phyloP scores from a whole-genome alignment of 2,113 vertebrate genomes.

The Ageneiosus marmoratus region DNA sequence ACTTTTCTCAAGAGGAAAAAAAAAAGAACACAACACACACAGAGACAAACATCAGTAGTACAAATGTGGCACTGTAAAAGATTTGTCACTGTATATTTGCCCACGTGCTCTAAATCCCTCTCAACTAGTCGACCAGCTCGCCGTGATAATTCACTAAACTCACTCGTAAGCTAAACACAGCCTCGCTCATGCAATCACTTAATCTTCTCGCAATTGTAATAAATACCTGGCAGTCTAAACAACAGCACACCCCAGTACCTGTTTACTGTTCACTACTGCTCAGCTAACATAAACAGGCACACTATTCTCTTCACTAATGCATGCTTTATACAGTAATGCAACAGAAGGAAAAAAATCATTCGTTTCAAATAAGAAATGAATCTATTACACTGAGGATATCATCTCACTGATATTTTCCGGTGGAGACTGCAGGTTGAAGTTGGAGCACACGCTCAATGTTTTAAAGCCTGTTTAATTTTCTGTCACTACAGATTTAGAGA shows the following conservation, averaged over 20 bases:
- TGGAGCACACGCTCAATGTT: not conserved
- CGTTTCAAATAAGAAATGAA: not conserved
- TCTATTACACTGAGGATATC: not conserved
- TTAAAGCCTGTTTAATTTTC: not conserved
- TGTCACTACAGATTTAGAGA: conserved; percentile 2
- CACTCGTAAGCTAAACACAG: conserved; percentile 51
- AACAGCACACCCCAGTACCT: conserved; percentile 25
- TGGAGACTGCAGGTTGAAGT: conserved; percentile 1
- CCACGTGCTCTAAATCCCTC: conserved; percentile 22
- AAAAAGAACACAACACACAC: not conserved
- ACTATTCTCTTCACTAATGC: not conserved
- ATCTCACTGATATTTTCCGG: not conserved
- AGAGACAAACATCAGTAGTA: conserved; percentile 11
- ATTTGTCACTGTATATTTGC: conserved; percentile 20
- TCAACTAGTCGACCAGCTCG: conserved; percentile 40
- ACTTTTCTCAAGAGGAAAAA: conserved; percentile 21
- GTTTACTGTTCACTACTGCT: conserved; percentile 12
- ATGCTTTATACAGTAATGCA: conserved; percentile 6
- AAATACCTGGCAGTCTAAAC: conserved; percentile 47
- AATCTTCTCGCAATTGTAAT: conserved; percentile 51
- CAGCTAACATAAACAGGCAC: not conserved
- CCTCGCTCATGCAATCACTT: conserved; percentile 49
- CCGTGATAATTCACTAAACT: conserved; percentile 45
- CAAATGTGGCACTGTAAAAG: conserved; percentile 22
- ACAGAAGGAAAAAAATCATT: not conserved